Evolutionary conservation across 2,888 invertebrate genomes (phyloP).

Genomic region (Campaea margaritaria): DNA sequence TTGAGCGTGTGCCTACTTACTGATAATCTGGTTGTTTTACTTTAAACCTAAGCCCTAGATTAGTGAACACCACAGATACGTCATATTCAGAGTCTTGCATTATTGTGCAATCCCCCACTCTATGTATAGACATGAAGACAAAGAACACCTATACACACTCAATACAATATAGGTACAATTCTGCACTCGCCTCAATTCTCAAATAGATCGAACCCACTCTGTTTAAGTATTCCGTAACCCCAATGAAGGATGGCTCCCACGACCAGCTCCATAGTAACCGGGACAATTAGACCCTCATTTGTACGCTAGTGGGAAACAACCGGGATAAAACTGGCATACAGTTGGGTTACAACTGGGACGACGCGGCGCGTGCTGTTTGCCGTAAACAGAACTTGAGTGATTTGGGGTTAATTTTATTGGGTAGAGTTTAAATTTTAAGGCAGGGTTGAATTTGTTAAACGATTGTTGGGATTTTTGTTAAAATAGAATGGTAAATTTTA

Average conservation of each 20-base stretch:
- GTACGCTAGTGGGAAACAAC: constrained; percentile 51
- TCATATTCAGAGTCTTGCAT: too few species aligned
- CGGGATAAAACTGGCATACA: constrained; percentile 24
- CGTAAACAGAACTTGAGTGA: constrained; percentile 50
- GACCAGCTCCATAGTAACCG: constrained; percentile 8
- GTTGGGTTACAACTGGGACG: constrained; percentile 10
- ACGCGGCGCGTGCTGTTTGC: constrained; percentile 48
- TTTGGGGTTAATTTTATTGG: constrained; percentile 37
- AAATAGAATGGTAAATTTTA: not conserved
- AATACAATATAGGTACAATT: too few species aligned
- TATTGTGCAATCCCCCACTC: too few species aligned
- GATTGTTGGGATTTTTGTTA: too few species aligned
- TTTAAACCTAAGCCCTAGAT: too few species aligned
- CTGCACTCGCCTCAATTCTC: too few species aligned
- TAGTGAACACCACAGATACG: too few species aligned
- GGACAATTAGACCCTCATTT: constrained; percentile 59
- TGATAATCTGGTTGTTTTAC: too few species aligned
- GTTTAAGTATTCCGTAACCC: not conserved
- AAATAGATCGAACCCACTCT: not conserved
- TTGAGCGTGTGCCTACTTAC: too few species aligned
- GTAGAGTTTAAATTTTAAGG: not conserved
- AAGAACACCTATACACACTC: too few species aligned
- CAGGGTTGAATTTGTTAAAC: too few species aligned
- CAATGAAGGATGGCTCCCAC: not conserved
- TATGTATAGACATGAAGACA: too few species aligned